Evolutionary conservation across 1,140 invertebrate genomes (phyloP), one percentile per base, ranked within the genome.

Genomic region (Acromyrmex charruanus): DNA sequence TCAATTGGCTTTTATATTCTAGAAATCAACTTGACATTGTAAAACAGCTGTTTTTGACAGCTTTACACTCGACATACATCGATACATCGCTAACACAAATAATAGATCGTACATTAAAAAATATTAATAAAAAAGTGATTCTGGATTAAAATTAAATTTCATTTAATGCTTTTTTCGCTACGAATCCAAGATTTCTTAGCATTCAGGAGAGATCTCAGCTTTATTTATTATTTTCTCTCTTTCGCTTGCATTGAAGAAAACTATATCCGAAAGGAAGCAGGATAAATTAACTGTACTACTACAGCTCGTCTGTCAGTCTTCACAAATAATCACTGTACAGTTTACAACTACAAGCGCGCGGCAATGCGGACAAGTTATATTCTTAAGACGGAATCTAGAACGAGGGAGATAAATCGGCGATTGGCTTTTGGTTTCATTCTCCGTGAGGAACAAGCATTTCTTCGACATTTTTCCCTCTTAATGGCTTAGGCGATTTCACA

Each of bases 351-450:
- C 39, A 49, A 51, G n/a, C n/a, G 7, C 39, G 7, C 21, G 21
- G 35, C 21, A 49, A 71, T 49, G n/a, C 21, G 35, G 14, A 71
- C 44, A 35, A 71, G 44, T 71, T 71, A 49, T 71, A 49, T 71
- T 35, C 39, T 71, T 21, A 25, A 71, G 21, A 12, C 2, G n/a
- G 14, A 25, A 71, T 71, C 25, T 25, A 28, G 39, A 59, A 72
- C 31, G 14, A 77, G 31, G 10, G 55, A 77, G 31, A 59, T 77
- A 44, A 77, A 77, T 77, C 14, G 31, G 12, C 53, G 72, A 75
- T 75, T 75, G 55, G 53, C 55, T 77, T 59, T 77, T 59, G 31
- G 74, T 35, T 77, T 77, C 31, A n/a, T 58, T 77, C 7, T 35
- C 7, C 31, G 18, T 21, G 10, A 35, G 25, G 28, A 25, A 74